Base-by-base conservation (phyloP, 2,797 vertebrate species). In the Ambastaia sidthimunki region DNA sequence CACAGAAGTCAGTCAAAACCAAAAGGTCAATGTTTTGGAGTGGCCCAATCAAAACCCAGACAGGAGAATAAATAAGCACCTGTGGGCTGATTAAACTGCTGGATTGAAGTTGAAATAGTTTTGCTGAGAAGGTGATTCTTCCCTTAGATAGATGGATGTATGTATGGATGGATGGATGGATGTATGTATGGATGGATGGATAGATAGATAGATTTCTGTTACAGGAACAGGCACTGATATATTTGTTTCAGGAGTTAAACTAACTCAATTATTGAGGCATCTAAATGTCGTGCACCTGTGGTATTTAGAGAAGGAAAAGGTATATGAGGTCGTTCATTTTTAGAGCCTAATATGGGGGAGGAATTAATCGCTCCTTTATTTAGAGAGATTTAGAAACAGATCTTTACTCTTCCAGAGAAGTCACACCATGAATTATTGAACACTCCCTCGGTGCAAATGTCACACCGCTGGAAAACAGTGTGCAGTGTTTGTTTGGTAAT, bases 391-490 rank as follows among this genome's bases (percentile, higher is more conserved):
- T 86, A 85, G 87, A 87, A 86, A 87, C 85, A 84, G 89, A 85
- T 90, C 81, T 75, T 60, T 57, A 67, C 89, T 80, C 62, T 82
- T 84, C 84, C 90, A 88, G 85, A 86, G 60, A 63, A 60, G 60
- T 68, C 75, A 83, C 60, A 47, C 37, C 60, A 93, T 94, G 92
- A 93, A 94, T 94, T 93, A 93, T 94, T 93, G 91, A 94, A 91
- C 90, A 91, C 90, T 91, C 85, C 89, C 85, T 88, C 19, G 80
- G 91, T 91, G 90, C 90, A 94, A 94, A 94, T 94, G 93, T 93
- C 92, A 93, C 89, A 91, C 90, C 76, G 85, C 86, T 71, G 90
- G 91, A 87, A 93, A 93, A 91, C 90, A 89, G 90, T 93, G 92
- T 92, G 89, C 84, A 69, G 81, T 91, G 84, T 66, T 73, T 66